phyloP scores from a whole-genome alignment of 2,797 vertebrate genomes.

The Alcedo quadribrachys region DNA sequence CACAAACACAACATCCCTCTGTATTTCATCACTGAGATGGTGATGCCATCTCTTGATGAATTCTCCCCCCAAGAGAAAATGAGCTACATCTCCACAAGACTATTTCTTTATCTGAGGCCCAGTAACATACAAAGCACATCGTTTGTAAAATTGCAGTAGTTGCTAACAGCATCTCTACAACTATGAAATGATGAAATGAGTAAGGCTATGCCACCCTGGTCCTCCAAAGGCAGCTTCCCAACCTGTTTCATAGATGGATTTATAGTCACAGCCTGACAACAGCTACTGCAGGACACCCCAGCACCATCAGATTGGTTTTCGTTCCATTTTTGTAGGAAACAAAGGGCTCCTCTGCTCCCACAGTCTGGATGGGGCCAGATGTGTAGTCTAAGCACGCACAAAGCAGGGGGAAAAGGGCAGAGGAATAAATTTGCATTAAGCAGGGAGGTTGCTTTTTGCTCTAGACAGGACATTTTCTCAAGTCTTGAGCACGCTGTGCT shows the following conservation, averaged over 20 bases:
- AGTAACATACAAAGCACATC: background rate
- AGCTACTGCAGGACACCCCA: background rate
- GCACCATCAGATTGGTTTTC: background rate
- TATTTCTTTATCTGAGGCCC: background rate
- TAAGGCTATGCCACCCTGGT: background rate
- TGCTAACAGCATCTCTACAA: background rate
- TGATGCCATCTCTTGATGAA: background rate
- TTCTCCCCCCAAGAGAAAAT: background rate
- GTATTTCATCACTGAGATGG: background rate
- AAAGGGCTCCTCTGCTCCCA: constrained; percentile 15
- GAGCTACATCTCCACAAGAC: background rate
- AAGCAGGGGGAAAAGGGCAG: background rate
- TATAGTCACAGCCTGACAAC: background rate
- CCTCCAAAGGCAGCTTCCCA: background rate
- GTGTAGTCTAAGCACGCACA: constrained; percentile 13
- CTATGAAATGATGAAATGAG: background rate
- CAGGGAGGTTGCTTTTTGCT: background rate
- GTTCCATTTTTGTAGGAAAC: background rate
- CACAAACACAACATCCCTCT: background rate
- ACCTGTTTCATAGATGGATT: background rate
- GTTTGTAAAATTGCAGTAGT: no score
- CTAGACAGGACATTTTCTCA: background rate
- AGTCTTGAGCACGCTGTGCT: background rate
- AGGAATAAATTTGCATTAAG: constrained; percentile 57
- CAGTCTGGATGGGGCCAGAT: background rate